Evolutionary conservation across 1,140 invertebrate species (phyloP), one percentile per base, ranked within the genome.

Genomic region (Megathymus violae): DNA sequence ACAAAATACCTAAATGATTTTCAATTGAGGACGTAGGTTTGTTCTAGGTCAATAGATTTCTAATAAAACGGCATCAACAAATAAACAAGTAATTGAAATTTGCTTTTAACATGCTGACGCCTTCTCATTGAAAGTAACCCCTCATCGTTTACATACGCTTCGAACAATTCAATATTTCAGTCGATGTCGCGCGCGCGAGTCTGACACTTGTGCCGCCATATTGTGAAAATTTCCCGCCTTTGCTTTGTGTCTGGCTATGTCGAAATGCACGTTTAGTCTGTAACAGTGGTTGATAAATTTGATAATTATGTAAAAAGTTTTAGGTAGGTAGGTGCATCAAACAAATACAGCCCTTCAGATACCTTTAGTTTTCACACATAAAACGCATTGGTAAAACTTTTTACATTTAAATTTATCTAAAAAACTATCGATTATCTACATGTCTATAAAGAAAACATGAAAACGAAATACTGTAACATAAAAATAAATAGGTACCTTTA

Each of bases 131-230:
- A 56, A 56, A 56, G 22, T 43, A 41, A 56, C 43, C 19, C 51
- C 51, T 38, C 41, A 56, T 56, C 38, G 38, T 43, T 56, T 43
- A 41, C 51, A 63, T 48, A 47, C 52, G 60, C 47, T 56, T 56
- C 51, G 59, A 69, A 60, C 58, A 62, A 69, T 74, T 77, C 70
- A 87, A 81, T 88, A 62, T 68, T 74, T 77, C 70, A 87, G 82
- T 88, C 62, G 38, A 71, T 72, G 72, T 68, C 59, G 44, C 73
- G 81, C 71, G 67, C 76, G 70, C 81, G 76, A 60, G 40, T 46
- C 41, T 58, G 60, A 51, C 74, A 72, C 69, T 50, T 75, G 85
- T 63, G 73, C 63, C 62, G 79, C 70, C 72, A 80, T 78, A 44
- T 75, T 79, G 66, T 51, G 16, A 34, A 51, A 31, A 34, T 69